Percentiles rank a stretch among this genome's conserved stretches.
phyloP scores from a whole-genome alignment of 1,140 invertebrate genomes.

The Drosophila chauvacae region DNA sequence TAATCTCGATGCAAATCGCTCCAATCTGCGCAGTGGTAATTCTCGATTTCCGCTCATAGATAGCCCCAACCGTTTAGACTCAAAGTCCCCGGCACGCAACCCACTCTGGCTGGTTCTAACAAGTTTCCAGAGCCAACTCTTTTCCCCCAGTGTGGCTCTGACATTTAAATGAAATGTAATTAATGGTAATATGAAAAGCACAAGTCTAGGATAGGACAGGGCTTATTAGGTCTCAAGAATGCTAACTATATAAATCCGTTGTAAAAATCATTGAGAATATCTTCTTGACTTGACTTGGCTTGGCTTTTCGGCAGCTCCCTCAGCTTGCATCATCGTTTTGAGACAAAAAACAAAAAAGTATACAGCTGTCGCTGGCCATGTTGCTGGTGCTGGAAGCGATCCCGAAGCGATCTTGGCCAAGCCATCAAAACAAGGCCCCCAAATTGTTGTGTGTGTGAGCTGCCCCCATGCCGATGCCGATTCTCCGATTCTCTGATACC shows the following conservation, averaged over 20 bases:
- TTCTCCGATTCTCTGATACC: slow-evolving; percentile 52
- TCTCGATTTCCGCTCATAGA: slow-evolving; percentile 83
- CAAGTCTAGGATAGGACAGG: not conserved
- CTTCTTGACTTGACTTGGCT: not conserved
- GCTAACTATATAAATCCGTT: not conserved
- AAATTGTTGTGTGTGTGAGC: slow-evolving; percentile 42
- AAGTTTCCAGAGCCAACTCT: slow-evolving; percentile 35
- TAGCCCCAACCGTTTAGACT: slow-evolving; percentile 42
- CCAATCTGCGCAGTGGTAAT: slow-evolving; percentile 79
- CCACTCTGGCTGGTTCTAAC: slow-evolving; percentile 30
- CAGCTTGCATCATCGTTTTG: slow-evolving; percentile 38
- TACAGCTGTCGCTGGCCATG: slow-evolving; percentile 45
- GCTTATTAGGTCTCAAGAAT: not conserved
- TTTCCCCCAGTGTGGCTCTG: slow-evolving; percentile 15
- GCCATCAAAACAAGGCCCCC: slow-evolving; percentile 79
- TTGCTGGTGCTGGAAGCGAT: slow-evolving; percentile 29
- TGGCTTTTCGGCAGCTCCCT: slow-evolving; percentile 31
- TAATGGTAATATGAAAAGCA: slow-evolving; percentile 38
- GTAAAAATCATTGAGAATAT: not conserved
- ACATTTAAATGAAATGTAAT: slow-evolving; percentile 77
- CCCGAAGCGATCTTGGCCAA: slow-evolving; percentile 61
- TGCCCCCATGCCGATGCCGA: slow-evolving; percentile 66
- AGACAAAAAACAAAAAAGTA: slow-evolving; percentile 11
- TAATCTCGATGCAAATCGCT: slow-evolving; percentile 80
- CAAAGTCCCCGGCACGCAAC: slow-evolving; percentile 27